Conservation (phyloP, 2,888 invertebrate genomes). For the Euplagia quadripunctaria region DNA sequence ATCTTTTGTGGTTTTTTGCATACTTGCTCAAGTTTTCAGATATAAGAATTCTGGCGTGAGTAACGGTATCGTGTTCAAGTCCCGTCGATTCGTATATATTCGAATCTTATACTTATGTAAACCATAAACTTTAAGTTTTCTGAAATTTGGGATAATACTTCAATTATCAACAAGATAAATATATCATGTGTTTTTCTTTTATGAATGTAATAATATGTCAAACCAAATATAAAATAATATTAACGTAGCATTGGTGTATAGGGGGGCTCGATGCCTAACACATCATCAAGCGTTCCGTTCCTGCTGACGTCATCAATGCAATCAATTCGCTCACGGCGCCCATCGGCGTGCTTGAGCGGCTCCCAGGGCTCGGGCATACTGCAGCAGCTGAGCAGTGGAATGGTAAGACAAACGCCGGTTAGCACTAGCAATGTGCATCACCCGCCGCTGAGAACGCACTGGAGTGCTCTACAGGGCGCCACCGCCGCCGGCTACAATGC, state of each 20-base stretch:
- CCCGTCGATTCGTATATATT: neutral
- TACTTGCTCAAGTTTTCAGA: neutral
- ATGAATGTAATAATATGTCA: neutral
- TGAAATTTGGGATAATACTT: neutral
- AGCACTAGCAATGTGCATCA: constrained; percentile 87
- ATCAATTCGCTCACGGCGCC: constrained; percentile 91
- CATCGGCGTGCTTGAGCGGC: constrained; percentile 88
- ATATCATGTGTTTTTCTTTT: neutral
- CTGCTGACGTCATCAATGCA: constrained; percentile 90
- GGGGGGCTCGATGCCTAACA: constrained; percentile 97
- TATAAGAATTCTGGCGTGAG: neutral
- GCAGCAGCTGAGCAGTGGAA: constrained; percentile 96
- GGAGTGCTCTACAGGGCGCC: constrained; percentile 84
- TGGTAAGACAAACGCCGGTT: constrained; percentile 94
- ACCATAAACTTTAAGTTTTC: neutral
- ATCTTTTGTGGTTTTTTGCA: neutral
- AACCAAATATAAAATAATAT: constrained; percentile 14
- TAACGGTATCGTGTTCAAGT: neutral
- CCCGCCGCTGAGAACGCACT: constrained; percentile 78
- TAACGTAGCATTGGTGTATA: constrained; percentile 69
- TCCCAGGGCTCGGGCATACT: constrained; percentile 92
- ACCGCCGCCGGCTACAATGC: constrained; percentile 86
- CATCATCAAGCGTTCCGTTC: constrained; percentile 95
- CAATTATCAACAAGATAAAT: neutral
- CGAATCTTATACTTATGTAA: neutral